phyloP scores from a whole-genome alignment of 2,113 vertebrate species.

The Dolichotis patagonum region DNA sequence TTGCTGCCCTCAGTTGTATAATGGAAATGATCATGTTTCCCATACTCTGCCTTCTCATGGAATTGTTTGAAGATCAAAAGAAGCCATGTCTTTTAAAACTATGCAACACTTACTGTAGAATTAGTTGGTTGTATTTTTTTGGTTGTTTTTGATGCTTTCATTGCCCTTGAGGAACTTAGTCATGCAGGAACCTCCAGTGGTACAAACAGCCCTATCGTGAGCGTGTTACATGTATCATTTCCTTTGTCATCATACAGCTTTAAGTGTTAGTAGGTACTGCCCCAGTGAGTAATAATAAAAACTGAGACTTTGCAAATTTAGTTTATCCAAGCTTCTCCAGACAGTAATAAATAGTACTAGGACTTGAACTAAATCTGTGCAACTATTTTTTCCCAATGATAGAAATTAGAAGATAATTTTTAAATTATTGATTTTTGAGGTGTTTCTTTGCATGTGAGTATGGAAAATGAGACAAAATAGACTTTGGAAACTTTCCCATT shows the following conservation, averaged over 20 bases:
- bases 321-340: background rate
- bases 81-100: background rate
- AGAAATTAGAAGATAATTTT: conserved; percentile 12
- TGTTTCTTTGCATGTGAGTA: background rate
- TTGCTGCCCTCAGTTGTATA: background rate
- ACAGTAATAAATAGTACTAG: background rate
- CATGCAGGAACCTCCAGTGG: background rate
- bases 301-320: background rate
- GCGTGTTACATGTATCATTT: background rate
- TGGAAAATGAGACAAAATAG: conserved; percentile 38
- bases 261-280: background rate
- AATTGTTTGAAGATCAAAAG: background rate
- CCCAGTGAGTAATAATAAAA: background rate
- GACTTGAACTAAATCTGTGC: conserved; percentile 1
- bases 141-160: background rate
- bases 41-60: background rate
- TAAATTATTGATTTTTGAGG: conserved; percentile 18
- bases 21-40: background rate
- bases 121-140: background rate
- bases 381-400: background rate
- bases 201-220: background rate
- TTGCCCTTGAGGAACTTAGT: background rate
- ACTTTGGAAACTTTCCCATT: background rate
- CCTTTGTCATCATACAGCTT: background rate
- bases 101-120: background rate